A percentile compares a stretch with the other conserved stretches of the same genome.
phyloP scores from a whole-genome alignment of 2,797 vertebrate genomes.

The Vespertilio murinus region DNA sequence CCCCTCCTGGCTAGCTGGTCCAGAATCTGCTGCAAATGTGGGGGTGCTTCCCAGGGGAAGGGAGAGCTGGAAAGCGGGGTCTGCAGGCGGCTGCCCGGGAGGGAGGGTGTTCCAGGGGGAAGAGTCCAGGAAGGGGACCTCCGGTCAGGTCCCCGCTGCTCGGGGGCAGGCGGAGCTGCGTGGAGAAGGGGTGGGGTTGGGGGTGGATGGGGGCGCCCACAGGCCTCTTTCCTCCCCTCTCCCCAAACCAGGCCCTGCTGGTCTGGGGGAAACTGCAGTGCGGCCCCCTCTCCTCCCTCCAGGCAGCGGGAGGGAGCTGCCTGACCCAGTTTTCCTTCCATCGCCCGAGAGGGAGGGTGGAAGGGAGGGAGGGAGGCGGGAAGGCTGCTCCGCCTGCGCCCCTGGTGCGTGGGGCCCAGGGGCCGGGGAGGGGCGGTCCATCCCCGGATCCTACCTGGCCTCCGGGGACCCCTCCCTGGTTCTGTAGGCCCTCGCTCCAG shows the following conservation, averaged over 20 bases:
- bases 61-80: neutral
- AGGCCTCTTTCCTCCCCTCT: neutral
- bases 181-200: neutral
- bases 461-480: neutral
- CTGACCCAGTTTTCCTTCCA: conserved; percentile 79
- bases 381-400: conserved; percentile 61
- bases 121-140: neutral
- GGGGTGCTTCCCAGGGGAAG: neutral
- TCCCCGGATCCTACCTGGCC: neutral
- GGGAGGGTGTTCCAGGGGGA: neutral
- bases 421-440: neutral
- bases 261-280: conserved; percentile 69
- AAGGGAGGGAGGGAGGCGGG: conserved; percentile 56
- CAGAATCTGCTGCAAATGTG: neutral
- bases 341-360: conserved; percentile 45
- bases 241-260: neutral
- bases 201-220: neutral
- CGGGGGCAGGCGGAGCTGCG: neutral
- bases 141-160: accelerated
- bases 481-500: neutral
- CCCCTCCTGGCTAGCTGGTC: neutral
- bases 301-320: conserved; percentile 69
- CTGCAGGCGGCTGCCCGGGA: neutral
- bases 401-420: conserved; percentile 55
- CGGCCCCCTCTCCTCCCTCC: conserved; percentile 62